Evolutionary conservation across 2,797 vertebrate species (phyloP), one percentile per base, ranked within the genome.

Genomic region (Phaenicophaeus curvirostris): DNA sequence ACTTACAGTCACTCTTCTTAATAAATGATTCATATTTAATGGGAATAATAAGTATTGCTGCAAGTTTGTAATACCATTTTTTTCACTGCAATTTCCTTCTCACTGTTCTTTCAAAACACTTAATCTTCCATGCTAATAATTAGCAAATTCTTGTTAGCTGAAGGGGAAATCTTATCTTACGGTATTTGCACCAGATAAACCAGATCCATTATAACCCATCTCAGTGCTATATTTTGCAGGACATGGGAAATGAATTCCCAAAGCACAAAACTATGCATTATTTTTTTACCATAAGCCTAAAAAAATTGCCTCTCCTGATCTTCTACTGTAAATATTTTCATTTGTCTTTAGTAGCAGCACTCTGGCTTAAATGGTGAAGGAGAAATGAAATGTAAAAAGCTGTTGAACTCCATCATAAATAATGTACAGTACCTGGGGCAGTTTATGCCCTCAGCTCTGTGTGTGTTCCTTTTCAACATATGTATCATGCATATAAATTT

Each of bases 81-180:
- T 95, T 95, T 90, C 77, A 88, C 55, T 89, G 68, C 76, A 79
- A 93, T 97, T 97, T 97, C 96, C 95, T 97, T 85, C 89, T 87
- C 37, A 7, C 73, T 93, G 76, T 90, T 96, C 83, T 96, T 95
- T 94, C 93, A 95, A 95, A 96, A 91, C 89, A 92, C 96, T 97
- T 97, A 93, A 95, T 96, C 91, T 96, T 97, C 96, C n/a, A 54
- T 94, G 73, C 74, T 85, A 92, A 95, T 96, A 97, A 97, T 97
- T 97, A 97, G 96, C 85, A 92, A 95, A 96, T 96, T 97, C 96
- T 96, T 96, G 83, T 92, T 93, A 93, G 91, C 92, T 81, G 81
- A 95, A 89, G 58, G 76, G 86, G 67, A 96, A 96, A 88, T 93
- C 28, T 74, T 88, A 80, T 86, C 85, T 96, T 95, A 94, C 88